Base-by-base conservation (phyloP, 2,888 invertebrate genomes). In the Tanypteryx hageni region DNA sequence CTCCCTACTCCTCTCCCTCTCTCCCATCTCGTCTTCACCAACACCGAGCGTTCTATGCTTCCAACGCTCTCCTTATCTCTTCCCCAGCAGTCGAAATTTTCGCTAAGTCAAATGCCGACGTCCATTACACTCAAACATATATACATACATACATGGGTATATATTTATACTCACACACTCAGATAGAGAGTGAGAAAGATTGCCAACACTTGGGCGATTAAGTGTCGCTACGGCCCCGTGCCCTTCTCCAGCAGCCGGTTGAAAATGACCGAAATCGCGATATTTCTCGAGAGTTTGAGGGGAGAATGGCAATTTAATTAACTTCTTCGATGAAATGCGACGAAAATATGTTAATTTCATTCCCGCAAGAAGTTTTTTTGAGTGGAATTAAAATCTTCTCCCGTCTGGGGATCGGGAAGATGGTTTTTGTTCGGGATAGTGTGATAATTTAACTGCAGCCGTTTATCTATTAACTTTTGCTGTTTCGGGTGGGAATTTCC, bases 251-350 rank as follows among this genome's bases (percentile, higher is more conserved):
- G 68, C 76, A 27, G 44, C 44, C 44, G 3, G 44, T 44, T 44
- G 44, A 44, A 44, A 44, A 44, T 76, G 22, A 27, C 76, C 68
- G 44, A 44, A 44, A 44, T 44, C 68, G 68, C 18, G 76, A 76
- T 27, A 76, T 27, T 76, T 13, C 22, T 13, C 76, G 76, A 27
- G 10, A 76, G 27, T 76, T 76, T 68, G 68, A 68, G 68, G 18
- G 68, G 68, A n/a, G 68, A 18, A 68, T 22, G 27, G 76, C 76
- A 13, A 27, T 76, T 76, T 76, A 76, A 76, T 76, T 76, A 76
- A 76, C 76, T 76, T 14, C 76, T 11, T 27, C 22, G 27, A 76
- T 27, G 76, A 27, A 76, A 76, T 76, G 76, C 76, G 27, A 76
- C 76, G 22, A 27, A 44, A 44, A 44, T 44, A 44, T 44, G 44